Conservation (phyloP, 2,113 vertebrate genomes). For the Caranx melampygus region DNA sequence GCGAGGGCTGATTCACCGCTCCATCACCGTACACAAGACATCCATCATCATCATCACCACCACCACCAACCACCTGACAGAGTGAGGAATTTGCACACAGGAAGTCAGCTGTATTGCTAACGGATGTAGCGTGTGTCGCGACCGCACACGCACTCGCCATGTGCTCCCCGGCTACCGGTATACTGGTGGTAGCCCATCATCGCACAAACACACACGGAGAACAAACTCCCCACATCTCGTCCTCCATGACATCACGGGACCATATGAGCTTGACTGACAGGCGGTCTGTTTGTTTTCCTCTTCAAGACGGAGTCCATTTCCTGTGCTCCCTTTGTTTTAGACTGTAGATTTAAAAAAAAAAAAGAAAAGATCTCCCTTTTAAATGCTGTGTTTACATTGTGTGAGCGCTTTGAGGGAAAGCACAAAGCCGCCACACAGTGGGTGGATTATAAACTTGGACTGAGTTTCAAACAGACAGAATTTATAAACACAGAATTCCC, state of each 20-base stretch:
- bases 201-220: neutral
- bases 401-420: slow-evolving; percentile 80
- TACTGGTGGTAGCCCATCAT: slow-evolving; percentile 3
- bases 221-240: slow-evolving; percentile 29
- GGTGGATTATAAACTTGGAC: slow-evolving; percentile 84
- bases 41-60: slow-evolving; percentile 56
- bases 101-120: slow-evolving; percentile 57
- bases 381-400: slow-evolving; percentile 80
- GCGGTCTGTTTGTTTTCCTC: slow-evolving; percentile 78
- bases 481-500: slow-evolving; percentile 81
- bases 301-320: slow-evolving; percentile 77
- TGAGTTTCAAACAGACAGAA: slow-evolving; percentile 82
- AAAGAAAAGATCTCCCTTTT: slow-evolving; percentile 71
- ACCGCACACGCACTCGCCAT: slow-evolving; percentile 51
- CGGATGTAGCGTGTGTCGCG: slow-evolving; percentile 35
- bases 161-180: slow-evolving; percentile 41
- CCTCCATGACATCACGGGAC: slow-evolving; percentile 61
- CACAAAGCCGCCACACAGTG: slow-evolving; percentile 83
- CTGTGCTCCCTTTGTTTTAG: slow-evolving; percentile 83
- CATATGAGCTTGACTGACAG: slow-evolving; percentile 76
- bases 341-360: slow-evolving; percentile 62
- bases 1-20: slow-evolving; percentile 51
- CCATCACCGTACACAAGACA: slow-evolving; percentile 40
- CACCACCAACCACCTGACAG: slow-evolving; percentile 45
- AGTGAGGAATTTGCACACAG: slow-evolving; percentile 51